These are phyloP conservation scores for Hiodon tergisus DNA, from an alignment of 2,113 vertebrate species.

Conservation along the genomic window DNA sequence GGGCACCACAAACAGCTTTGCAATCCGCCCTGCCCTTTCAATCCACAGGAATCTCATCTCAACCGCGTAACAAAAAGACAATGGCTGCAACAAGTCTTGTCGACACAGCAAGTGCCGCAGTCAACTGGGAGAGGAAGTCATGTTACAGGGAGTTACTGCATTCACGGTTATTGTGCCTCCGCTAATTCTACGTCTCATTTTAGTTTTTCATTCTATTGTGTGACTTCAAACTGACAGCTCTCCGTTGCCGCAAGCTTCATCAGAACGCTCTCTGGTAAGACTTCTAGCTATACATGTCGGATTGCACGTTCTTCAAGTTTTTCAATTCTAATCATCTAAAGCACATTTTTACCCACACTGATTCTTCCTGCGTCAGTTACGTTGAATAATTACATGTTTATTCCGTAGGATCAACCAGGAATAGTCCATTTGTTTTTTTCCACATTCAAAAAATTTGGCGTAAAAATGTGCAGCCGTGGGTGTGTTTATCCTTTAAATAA, in stretches of 20 bases:
- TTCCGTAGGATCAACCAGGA: slow-evolving; percentile 32
- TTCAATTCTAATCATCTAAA: slow-evolving; percentile 37
- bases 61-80: not conserved
- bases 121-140: slow-evolving; percentile 20
- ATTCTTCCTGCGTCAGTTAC: slow-evolving; percentile 29
- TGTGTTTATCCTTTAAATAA: slow-evolving; percentile 31
- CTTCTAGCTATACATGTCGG: slow-evolving; percentile 27
- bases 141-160: slow-evolving; percentile 15
- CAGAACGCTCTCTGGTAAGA: slow-evolving; percentile 18
- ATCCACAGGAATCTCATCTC: not conserved
- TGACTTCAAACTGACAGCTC: slow-evolving; percentile 33
- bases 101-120: not conserved
- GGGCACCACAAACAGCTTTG: not conserved
- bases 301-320: slow-evolving; percentile 60
- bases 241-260: slow-evolving; percentile 13
- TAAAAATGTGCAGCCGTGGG: slow-evolving; percentile 24
- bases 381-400: slow-evolving; percentile 34
- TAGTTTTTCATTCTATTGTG: slow-evolving; percentile 41
- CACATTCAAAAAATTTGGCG: slow-evolving; percentile 24
- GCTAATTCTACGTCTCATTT: not conserved
- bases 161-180: slow-evolving; percentile 6
- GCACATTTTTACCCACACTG: slow-evolving; percentile 34
- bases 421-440: not conserved
- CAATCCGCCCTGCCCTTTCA: not conserved
- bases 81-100: not conserved